Base-by-base conservation (phyloP, 2,888 invertebrate genomes). In the Zelleria hepariella region DNA sequence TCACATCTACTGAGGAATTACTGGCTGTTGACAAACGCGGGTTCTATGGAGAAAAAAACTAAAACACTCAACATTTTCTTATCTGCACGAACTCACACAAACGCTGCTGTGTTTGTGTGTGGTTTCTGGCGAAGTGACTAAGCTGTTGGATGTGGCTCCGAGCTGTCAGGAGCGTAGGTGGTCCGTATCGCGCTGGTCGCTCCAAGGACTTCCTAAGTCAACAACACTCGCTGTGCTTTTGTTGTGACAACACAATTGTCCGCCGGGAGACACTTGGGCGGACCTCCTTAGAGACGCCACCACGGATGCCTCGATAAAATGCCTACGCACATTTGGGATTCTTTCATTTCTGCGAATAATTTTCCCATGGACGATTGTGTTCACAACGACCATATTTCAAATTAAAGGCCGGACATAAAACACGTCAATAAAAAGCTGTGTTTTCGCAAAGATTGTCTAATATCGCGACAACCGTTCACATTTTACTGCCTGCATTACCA, bases 211-310 rank as follows among this genome's bases (percentile, higher is more conserved):
- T 62, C 66, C 63, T 74, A 73, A 77, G 78, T 79, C 77, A 80
- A 80, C 80, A 80, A 72, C 66, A 74, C 78, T 77, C 73, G 73
- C 78, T 75, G 79, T 67, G 79, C 79, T 73, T 78, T 83, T 85
- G 82, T 83, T 77, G 77, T 68, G 70, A 67, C 71, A 67, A 66
- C 70, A 73, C 72, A 67, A 76, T 81, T 81, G 78, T 80, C 69
- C 24, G 48, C 68, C 65, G 66, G 67, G 71, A 68, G 67, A 72
- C 69, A 65, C 67, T 65, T 23, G n/a, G n/a, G 59, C 65, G 63
- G 75, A 75, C 77, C 78, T 73, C 73, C 76, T 63, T 60, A 66
- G 62, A 65, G 65, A 63, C 66, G 59, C 65, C 65, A 61, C 62
- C 62, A 67, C 62, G 68, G 67, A 66, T 63, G 70, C 65, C 69